Evolutionary conservation across 2,113 vertebrate genomes (phyloP).

Genomic region (Amphiprion ocellaris): DNA sequence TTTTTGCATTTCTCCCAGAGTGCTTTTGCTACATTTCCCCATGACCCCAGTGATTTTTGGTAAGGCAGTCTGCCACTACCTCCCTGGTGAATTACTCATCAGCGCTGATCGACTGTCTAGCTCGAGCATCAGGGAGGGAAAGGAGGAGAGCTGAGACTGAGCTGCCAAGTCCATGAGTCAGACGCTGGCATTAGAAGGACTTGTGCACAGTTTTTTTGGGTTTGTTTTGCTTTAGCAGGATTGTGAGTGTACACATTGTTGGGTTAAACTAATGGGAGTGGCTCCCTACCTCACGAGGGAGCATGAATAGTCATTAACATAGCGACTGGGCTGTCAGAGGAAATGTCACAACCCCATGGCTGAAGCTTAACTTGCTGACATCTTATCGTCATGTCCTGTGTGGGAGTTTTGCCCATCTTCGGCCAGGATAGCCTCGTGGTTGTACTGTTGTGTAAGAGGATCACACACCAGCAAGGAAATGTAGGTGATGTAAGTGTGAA

Average conservation of each 20-base stretch:
- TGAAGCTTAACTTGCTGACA: neutral
- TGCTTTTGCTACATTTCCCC: neutral
- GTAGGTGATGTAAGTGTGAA: constrained; percentile 19
- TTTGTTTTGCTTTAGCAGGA: neutral
- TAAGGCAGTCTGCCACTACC: neutral
- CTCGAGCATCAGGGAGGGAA: neutral
- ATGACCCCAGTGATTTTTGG: neutral
- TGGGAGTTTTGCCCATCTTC: neutral
- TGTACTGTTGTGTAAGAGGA: constrained; percentile 38
- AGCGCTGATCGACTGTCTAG: neutral
- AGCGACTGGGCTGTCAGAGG: neutral
- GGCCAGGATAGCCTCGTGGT: neutral
- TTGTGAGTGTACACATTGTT: neutral
- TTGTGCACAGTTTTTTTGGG: neutral
- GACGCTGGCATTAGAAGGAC: neutral
- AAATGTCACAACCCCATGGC: constrained; percentile 31
- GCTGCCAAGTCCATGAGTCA: constrained; percentile 28
- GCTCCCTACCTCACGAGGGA: too few species aligned
- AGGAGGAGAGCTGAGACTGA: neutral
- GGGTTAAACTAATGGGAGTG: neutral
- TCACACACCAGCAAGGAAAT: constrained; percentile 25
- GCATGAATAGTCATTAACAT: neutral
- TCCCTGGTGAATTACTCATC: neutral
- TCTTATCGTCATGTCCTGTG: neutral
- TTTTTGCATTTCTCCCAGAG: neutral